A percentile compares a stretch with the other conserved stretches of the same genome.
Evolutionary conservation across 2,888 invertebrate species (phyloP).

Genomic region (Lamellibrachia columna): DNA sequence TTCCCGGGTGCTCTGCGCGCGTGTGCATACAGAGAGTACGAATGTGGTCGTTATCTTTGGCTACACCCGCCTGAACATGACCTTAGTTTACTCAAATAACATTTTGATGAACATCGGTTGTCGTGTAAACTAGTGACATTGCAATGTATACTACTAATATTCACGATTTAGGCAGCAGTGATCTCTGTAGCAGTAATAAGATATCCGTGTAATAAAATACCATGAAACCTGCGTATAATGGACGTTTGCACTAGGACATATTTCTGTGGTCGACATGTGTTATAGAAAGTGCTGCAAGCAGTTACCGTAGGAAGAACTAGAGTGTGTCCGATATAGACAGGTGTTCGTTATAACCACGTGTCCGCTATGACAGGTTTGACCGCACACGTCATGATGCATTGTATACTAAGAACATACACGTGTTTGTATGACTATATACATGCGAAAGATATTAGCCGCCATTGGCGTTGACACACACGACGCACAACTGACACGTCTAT

Average conservation of each 20-base stretch:
- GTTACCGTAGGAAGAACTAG: background rate
- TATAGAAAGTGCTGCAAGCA: background rate
- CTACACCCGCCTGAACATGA: background rate
- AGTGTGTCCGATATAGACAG: background rate
- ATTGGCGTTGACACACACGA: background rate
- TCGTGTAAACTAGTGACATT: background rate
- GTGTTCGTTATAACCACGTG: background rate
- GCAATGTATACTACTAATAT: background rate
- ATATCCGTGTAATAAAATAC: background rate
- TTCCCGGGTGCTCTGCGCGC: background rate
- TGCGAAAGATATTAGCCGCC: background rate
- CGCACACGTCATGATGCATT: background rate
- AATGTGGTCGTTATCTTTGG: background rate
- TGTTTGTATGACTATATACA: background rate
- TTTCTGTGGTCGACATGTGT: background rate
- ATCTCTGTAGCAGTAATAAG: background rate
- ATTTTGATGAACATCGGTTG: background rate
- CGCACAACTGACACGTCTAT: background rate
- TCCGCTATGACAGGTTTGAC: background rate
- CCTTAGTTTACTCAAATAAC: background rate
- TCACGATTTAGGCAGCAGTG: background rate
- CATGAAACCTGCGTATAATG: background rate
- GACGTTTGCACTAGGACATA: background rate
- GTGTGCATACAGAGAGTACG: background rate
- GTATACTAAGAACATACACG: no score